Evolutionary conservation across 23 tunicate species (phyloP), one percentile per base, ranked within the genome.

Genomic region (Ascidia mentula): DNA sequence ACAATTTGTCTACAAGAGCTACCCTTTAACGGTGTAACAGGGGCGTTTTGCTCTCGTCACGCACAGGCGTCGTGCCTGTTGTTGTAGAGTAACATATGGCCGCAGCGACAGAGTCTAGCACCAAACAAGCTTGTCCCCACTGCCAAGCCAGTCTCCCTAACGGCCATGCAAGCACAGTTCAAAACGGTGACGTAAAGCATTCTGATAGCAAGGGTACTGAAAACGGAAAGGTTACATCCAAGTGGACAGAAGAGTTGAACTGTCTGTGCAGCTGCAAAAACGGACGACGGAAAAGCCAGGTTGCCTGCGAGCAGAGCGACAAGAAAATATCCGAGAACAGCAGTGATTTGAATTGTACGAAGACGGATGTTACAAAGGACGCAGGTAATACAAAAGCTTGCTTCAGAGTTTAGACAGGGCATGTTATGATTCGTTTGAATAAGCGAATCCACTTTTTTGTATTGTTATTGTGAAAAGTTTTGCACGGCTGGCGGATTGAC

Each of bases 21-120:
- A 53, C 65, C 65, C 65, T 53, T 53, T 53, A 53, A 53, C 65
- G 65, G 65, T 28, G 65, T 53, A n/a, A n/a, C n/a, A n/a, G n/a
- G n/a, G n/a, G n/a, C n/a, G n/a, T n/a, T n/a, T n/a, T n/a, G n/a
- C n/a, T n/a, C n/a, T n/a, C n/a, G n/a, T n/a, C n/a, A n/a, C n/a
- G n/a, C n/a, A n/a, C n/a, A n/a, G n/a, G n/a, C n/a, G n/a, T n/a
- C n/a, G n/a, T n/a, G n/a, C n/a, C n/a, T n/a, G n/a, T n/a, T n/a
- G n/a, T n/a, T n/a, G n/a, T n/a, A n/a, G n/a, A n/a, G n/a, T n/a
- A n/a, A 53, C 65, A 53, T 53, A 53, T 53, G 65, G 65, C 65
- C 65, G 65, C 28, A 26, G 65, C 65, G 24, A 53, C 65, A 9
- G 65, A 53, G 28, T n/a, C n/a, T n/a, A n/a, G n/a, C n/a, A 28